phyloP scores from a whole-genome alignment of 2,888 invertebrate species.

The Ennomos erosarius region DNA sequence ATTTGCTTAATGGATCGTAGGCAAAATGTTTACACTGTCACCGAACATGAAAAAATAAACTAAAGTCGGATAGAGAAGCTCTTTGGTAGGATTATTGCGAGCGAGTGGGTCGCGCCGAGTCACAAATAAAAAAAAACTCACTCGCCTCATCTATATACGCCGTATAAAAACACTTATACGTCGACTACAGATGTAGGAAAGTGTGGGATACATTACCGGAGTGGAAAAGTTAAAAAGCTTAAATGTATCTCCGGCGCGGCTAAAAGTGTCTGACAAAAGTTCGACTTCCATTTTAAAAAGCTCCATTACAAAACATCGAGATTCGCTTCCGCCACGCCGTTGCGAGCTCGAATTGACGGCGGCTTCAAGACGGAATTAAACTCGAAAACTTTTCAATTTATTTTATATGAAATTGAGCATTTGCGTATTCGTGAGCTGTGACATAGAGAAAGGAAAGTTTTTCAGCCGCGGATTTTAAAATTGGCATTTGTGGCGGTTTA shows the following conservation, averaged over 20 bases:
- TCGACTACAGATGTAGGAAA: slow-evolving; percentile 72
- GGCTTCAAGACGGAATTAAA: slow-evolving; percentile 77
- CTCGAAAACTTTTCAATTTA: slow-evolving; percentile 80
- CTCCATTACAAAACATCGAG: slow-evolving; percentile 86
- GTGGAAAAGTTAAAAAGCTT: slow-evolving; percentile 86
- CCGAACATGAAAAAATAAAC: slow-evolving; percentile 67
- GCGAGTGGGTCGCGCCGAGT: slow-evolving; percentile 61
- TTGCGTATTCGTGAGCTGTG: slow-evolving; percentile 52
- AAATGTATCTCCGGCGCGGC: slow-evolving; percentile 85
- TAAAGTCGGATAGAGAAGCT: slow-evolving; percentile 66
- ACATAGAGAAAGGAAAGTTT: slow-evolving; percentile 55
- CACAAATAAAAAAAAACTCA: slow-evolving; percentile 74
- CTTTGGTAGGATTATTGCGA: slow-evolving; percentile 74
- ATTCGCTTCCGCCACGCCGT: slow-evolving; percentile 81
- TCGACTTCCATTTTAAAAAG: slow-evolving; percentile 86
- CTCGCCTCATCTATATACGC: slow-evolving; percentile 63
- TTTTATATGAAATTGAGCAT: slow-evolving; percentile 76
- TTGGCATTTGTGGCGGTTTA: slow-evolving; percentile 14
- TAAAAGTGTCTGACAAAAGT: slow-evolving; percentile 86
- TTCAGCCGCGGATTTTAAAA: slow-evolving; percentile 39
- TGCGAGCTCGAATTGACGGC: slow-evolving; percentile 72
- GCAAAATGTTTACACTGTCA: slow-evolving; percentile 78
- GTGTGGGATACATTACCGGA: slow-evolving; percentile 84
- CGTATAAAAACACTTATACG: slow-evolving; percentile 74
- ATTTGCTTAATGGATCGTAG: slow-evolving; percentile 83